A percentile compares a stretch with the other conserved stretches of the same genome.
phyloP scores from a whole-genome alignment of 2,113 vertebrate genomes.

The Macrotis lagotis region DNA sequence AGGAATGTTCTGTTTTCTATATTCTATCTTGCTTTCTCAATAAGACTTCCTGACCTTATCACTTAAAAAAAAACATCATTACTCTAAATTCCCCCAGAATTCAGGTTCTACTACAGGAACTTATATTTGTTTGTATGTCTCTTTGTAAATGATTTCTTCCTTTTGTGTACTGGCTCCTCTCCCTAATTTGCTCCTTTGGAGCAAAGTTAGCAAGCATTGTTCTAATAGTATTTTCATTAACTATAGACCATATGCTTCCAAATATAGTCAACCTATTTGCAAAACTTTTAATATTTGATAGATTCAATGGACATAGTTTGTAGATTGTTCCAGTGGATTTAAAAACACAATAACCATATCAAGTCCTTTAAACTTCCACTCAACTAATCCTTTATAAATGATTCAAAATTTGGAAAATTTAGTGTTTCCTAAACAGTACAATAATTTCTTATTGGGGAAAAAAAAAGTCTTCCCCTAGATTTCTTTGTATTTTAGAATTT shows the following conservation, averaged over 20 bases:
- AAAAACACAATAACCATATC: not conserved
- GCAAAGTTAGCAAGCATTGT: not conserved
- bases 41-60: not conserved
- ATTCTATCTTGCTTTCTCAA: not conserved
- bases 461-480: not conserved
- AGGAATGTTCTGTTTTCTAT: not conserved
- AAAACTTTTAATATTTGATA: not conserved
- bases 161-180: not conserved
- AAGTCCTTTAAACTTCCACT: not conserved
- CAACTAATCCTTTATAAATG: not conserved
- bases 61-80: not conserved
- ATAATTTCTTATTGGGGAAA: not conserved
- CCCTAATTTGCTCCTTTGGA: slow-evolving; percentile 36
- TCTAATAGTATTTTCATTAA: not conserved
- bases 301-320: not conserved
- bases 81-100: not conserved
- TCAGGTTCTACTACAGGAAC: not conserved
- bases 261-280: not conserved
- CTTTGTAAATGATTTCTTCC: not conserved
- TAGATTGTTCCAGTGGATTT: not conserved
- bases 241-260: not conserved
- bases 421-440: slow-evolving; percentile 21
- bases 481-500: not conserved
- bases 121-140: not conserved
- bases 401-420: not conserved